Evolutionary conservation across 1,140 invertebrate species (phyloP), one percentile per base, ranked within the genome.

Genomic region (Epicauta chinensis): DNA sequence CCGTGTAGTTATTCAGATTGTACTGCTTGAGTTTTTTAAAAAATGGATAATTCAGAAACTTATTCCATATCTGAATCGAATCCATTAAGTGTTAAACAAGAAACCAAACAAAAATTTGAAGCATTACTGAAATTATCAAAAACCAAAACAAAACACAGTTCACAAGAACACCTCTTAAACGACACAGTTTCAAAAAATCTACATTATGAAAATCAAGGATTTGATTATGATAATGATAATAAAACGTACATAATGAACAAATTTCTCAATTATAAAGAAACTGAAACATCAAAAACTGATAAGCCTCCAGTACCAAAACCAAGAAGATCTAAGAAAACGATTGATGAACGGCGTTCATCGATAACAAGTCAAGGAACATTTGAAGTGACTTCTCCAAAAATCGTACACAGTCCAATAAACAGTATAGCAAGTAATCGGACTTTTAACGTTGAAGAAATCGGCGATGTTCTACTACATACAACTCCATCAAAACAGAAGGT

Each of bases 21-120:
- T 23, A 23, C 7, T 23, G 7, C 7, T 23, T 23, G 23, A 5
- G 23, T 5, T 5, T 23, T 23, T 23, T 23, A 23, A 23, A 23
- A 23, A 7, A 23, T 23, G 23, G 23, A 23, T 23, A 23, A 23
- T 23, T 23, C 23, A 23, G 23, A 23, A 7, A 23, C 23, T 1
- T 23, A 23, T 1, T 23, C 23, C 4, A 23, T 23, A 5, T 23
- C 23, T 23, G 23, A 23, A 23, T 23, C 23, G 4, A 23, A 23
- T 23, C 23, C 23, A 7, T 15, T 16, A 35, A 54, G 57, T 53
- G n/a, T 60, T 35, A 52, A 31, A 32, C 49, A 46, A 9, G 51
- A 62, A 46, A 60, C 60, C 7, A 62, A 57, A 48, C 44, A 56
- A 42, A 57, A 55, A 54, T 62, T 62, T 30, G 57, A 60, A 11